Base-by-base conservation (phyloP, 2,888 invertebrate genomes). In the Oscheius myriophilus region DNA sequence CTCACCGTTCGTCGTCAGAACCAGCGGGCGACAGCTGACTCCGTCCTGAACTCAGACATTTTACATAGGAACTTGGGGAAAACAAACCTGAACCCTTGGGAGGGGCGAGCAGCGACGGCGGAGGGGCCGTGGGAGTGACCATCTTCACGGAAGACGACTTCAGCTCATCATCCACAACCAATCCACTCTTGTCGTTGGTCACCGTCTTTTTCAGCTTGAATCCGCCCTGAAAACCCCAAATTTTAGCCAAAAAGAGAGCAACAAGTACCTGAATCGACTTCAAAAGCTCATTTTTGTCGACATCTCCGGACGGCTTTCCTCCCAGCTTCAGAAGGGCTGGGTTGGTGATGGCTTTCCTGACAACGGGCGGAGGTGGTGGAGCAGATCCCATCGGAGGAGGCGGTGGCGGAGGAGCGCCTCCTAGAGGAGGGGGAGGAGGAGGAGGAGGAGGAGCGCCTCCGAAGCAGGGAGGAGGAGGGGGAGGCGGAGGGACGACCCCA, bases 141-240 rank as follows among this genome's bases (percentile, higher is more conserved):
- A 70, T 42, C 41, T 71, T 75, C 41, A 75, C 68, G 62, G 75
- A 75, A 25, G 62, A 69, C 49, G 68, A 67, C 26, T 68, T 62
- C 75, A 78, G 69, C 53, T 80, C 78, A n/a, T 82, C 82, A 59
- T 80, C 79, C 46, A 82, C 70, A 42, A 82, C 67, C 46, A 80
- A 62, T n/a, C 80, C 82, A 45, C 72, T 72, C 58, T 82, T 83
- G 74, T 83, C 83, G 45, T 78, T 78, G 18, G 84, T 84, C 11
- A 76, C 76, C 11, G 81, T 73, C 53, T 83, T 84, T 46, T 73
- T 59, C 53, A 84, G 54, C 21, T 70, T 70, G 41, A 83, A 64
- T 25, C 82, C 82, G 39, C 76, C 72, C 59, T 45, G n/a, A 33
- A 33, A 3, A 33, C 3, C 9, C 3, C 33, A 33, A 33, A 6